Conservation (phyloP, 2,888 invertebrate species). For the Andrena bucephala region DNA sequence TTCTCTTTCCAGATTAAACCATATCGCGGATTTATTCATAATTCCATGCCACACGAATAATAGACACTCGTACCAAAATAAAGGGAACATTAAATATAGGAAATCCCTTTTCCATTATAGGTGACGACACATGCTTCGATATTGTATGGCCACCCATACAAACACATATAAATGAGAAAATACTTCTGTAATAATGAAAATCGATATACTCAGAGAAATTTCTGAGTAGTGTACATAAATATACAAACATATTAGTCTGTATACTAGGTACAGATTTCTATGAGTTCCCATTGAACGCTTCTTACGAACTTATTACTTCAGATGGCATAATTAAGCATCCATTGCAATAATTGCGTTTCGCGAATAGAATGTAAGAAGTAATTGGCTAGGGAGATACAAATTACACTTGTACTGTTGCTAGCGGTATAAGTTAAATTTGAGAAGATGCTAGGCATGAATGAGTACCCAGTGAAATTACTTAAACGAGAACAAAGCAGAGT, state of each 20-base stretch:
- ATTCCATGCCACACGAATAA: slow-evolving; percentile 50
- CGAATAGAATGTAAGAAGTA: too few relatives aligned
- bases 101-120: slow-evolving; percentile 50
- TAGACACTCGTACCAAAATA: slow-evolving; percentile 36
- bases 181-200: slow-evolving; percentile 51
- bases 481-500: neutral
- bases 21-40: slow-evolving; percentile 54
- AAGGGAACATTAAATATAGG: slow-evolving; percentile 48
- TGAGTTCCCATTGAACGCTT: slow-evolving; percentile 14
- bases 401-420: neutral
- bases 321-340: neutral
- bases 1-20: slow-evolving; percentile 62
- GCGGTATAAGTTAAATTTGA: neutral
- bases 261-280: slow-evolving; percentile 7
- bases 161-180: slow-evolving; percentile 57
- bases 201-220: slow-evolving; percentile 13
- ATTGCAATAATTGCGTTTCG: neutral
- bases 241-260: slow-evolving; percentile 11
- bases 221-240: slow-evolving; percentile 34
- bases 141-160: slow-evolving; percentile 8
- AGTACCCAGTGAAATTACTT: neutral
- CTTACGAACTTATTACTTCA: slow-evolving; percentile 9
- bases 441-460: neutral
- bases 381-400: neutral
- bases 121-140: slow-evolving; percentile 33